Conservation (phyloP, 2,113 vertebrate species). For the Ptilorrhoa leucosticta region DNA sequence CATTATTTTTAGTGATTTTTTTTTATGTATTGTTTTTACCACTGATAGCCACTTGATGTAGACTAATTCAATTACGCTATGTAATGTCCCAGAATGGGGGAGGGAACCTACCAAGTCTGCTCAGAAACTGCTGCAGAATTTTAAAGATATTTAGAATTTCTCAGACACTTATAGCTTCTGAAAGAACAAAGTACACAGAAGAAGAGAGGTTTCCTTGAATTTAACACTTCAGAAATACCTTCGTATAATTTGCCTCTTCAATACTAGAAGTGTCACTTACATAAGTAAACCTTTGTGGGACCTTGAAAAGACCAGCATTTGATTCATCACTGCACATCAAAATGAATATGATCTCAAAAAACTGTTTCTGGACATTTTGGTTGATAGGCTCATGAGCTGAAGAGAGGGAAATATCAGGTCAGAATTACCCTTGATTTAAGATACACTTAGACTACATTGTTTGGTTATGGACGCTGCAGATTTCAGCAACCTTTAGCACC, state of each 20-base stretch:
- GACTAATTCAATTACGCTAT: constrained; percentile 63
- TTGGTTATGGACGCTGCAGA: not conserved
- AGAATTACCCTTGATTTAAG: not conserved
- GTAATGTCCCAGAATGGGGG: not conserved
- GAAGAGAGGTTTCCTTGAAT: not conserved
- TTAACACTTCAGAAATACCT: not conserved
- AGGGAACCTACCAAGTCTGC: not conserved
- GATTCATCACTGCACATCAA: not conserved
- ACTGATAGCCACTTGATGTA: constrained; percentile 56
- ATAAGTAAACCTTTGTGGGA: not conserved
- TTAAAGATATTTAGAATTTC: not conserved
- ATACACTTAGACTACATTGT: not conserved
- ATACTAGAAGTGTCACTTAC: not conserved
- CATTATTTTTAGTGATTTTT: constrained; percentile 76
- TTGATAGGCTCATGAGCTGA: not conserved
- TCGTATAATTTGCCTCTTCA: not conserved
- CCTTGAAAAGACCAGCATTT: not conserved
- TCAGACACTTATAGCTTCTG: not conserved
- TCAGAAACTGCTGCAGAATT: not conserved
- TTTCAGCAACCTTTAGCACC: not conserved
- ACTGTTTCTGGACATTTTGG: not conserved
- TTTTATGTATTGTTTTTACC: constrained; percentile 69
- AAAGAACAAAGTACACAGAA: not conserved
- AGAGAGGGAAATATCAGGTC: not conserved
- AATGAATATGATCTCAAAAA: not conserved